A percentile compares a stretch with the other conserved stretches of the same genome.
phyloP scores from a whole-genome alignment of 2,888 invertebrate species.

The Gisinianus flammeolus region DNA sequence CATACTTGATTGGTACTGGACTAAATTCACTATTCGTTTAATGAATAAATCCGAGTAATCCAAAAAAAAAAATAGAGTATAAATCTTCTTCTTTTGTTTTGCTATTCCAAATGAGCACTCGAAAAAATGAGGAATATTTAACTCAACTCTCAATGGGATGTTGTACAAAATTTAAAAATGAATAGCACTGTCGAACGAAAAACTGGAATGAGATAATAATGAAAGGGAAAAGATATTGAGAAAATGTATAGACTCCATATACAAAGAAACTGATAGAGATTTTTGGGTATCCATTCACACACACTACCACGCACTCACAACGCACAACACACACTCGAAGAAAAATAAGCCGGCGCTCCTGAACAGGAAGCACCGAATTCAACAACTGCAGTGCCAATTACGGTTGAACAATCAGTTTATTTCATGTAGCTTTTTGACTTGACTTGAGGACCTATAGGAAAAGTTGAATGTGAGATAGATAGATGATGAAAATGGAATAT shows the following conservation, averaged over 20 bases:
- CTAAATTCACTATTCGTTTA: not conserved
- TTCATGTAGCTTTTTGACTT: not conserved
- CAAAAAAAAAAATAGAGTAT: not conserved
- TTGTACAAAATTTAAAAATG: too few species aligned
- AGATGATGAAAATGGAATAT: not conserved
- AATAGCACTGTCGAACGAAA: not conserved
- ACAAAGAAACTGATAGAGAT: not conserved
- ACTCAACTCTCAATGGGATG: too few species aligned
- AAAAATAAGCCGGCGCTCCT: not conserved
- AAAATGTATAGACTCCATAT: not conserved
- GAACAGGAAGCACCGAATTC: not conserved
- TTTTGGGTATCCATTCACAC: not conserved
- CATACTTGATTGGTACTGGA: not conserved
- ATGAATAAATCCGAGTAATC: not conserved
- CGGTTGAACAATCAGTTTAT: not conserved
- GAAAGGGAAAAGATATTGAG: not conserved
- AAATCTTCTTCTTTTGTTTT: too few species aligned
- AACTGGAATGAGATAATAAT: not conserved
- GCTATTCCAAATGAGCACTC: too few species aligned
- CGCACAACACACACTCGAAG: not conserved
- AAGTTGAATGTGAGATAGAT: not conserved
- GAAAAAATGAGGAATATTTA: too few species aligned
- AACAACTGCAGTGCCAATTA: not conserved
- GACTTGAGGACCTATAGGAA: not conserved
- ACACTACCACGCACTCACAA: not conserved